Evolutionary conservation across 2,888 invertebrate genomes (phyloP).

Genomic region (Erebia ligea): DNA sequence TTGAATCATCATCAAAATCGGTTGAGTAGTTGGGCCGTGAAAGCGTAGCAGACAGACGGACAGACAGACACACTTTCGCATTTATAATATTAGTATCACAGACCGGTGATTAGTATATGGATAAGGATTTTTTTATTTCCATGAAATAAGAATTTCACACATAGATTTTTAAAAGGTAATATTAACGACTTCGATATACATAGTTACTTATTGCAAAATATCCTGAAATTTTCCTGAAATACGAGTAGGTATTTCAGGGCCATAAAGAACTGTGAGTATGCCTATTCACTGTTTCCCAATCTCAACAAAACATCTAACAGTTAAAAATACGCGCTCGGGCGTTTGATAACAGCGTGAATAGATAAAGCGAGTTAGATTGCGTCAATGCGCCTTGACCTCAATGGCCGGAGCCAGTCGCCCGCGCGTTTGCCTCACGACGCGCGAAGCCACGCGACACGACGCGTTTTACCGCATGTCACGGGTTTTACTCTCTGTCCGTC

Average conservation of each 20-base stretch:
- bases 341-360: constrained; percentile 57
- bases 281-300: constrained; percentile 33
- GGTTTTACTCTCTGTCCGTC: constrained; percentile 30
- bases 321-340: constrained; percentile 44
- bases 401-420: constrained; percentile 50
- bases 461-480: constrained; percentile 41
- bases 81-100: no score
- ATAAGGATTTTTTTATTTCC: no score
- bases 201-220: neutral
- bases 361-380: constrained; percentile 62
- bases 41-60: no score
- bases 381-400: constrained; percentile 76
- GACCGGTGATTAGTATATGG: no score
- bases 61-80: no score
- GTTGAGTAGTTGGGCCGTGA: no score
- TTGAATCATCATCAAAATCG: no score
- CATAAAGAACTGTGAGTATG: neutral
- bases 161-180: no score
- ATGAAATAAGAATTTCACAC: no score
- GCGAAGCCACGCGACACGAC: neutral
- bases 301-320: constrained; percentile 39
- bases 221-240: constrained; percentile 12
- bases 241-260: neutral
- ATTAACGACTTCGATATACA: neutral
- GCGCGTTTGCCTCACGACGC: constrained; percentile 45